phyloP scores from a whole-genome alignment of 1,140 invertebrate genomes.

The Micrasema minimum region DNA sequence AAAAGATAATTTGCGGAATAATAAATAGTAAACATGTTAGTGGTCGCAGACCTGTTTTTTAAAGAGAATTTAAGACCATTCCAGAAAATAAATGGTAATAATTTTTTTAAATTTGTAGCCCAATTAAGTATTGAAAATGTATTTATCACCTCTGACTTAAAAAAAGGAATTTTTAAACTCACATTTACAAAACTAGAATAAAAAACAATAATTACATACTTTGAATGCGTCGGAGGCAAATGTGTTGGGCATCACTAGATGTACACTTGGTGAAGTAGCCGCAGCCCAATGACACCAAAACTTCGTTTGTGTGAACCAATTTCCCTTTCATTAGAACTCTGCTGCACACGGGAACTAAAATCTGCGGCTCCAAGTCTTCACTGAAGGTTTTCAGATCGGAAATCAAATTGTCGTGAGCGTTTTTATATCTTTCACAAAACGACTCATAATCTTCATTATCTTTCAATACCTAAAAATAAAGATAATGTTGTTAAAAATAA shows the following conservation, averaged over 20 bases:
- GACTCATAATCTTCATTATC: conserved; percentile 59
- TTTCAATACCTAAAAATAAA: conserved; percentile 56
- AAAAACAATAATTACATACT: no score
- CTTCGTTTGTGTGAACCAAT: conserved; percentile 80
- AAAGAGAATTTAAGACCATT: no score
- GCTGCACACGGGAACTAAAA: conserved; percentile 74
- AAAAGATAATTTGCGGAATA: no score
- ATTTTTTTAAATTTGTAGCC: no score
- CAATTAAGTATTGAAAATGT: no score
- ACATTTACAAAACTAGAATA: no score
- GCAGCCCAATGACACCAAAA: conserved; percentile 76
- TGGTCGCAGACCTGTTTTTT: no score
- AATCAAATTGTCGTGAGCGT: conserved; percentile 55
- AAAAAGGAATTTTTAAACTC: no score
- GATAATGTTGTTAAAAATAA: conserved; percentile 1
- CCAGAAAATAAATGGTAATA: no score
- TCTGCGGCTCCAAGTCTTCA: conserved; percentile 62
- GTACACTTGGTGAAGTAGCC: conserved; percentile 80
- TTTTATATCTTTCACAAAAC: conserved; percentile 61
- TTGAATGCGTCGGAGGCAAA: conserved; percentile 72
- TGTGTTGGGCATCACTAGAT: conserved; percentile 71
- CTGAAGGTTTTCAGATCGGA: conserved; percentile 58
- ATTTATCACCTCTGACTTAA: no score
- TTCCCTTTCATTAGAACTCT: conserved; percentile 76
- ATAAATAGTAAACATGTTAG: no score